Conservation (phyloP, 2,113 vertebrate genomes). For the Capricornis sumatraensis region DNA sequence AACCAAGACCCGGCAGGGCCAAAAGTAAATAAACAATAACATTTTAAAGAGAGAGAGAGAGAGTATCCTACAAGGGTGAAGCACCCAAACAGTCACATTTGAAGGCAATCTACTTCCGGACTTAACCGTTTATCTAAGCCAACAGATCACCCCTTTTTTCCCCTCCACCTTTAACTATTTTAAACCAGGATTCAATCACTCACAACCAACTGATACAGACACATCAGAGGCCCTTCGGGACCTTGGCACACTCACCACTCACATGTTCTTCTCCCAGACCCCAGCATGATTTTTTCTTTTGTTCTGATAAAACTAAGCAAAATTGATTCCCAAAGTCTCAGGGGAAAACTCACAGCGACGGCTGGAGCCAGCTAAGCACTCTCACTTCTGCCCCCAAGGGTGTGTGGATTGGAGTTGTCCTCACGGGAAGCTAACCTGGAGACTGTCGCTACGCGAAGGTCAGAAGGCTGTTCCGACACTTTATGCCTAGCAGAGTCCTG, state of each 20-base stretch:
- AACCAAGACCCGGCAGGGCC: background rate
- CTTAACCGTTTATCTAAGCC: background rate
- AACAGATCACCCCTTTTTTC: background rate
- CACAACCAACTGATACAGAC: background rate
- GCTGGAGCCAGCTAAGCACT: background rate
- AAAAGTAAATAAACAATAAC: background rate
- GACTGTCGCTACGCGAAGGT: background rate
- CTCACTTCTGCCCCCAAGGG: background rate
- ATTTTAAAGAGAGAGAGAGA: background rate
- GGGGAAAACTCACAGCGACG: background rate
- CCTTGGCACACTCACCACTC: background rate
- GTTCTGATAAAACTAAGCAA: background rate
- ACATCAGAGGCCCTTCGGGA: background rate
- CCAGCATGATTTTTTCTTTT: background rate
- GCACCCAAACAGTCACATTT: background rate
- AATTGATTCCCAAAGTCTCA: background rate
- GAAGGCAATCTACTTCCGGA: fast-evolving
- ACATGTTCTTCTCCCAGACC: background rate
- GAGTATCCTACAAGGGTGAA: fast-evolving
- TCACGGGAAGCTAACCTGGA: background rate
- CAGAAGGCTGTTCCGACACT: background rate
- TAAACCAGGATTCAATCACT: background rate
- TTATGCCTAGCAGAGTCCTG: background rate
- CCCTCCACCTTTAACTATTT: background rate
- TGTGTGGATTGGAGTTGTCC: background rate